phyloP scores from a whole-genome alignment of 37 sponge, comb jelly and placozoan genomes.

The Hormiphora californensis region DNA sequence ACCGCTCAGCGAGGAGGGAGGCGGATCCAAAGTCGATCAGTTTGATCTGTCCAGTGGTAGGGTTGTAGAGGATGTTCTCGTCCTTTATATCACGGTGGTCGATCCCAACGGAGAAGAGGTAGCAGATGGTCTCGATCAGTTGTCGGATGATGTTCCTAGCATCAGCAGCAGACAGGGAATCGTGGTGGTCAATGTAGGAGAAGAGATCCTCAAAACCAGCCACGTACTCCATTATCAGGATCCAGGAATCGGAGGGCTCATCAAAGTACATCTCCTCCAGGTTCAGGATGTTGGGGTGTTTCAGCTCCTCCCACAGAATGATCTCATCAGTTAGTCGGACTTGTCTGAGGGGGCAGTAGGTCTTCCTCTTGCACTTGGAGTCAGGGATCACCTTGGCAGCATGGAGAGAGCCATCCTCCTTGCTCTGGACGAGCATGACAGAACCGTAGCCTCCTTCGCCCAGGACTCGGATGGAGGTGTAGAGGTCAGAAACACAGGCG shows the following conservation, averaged over 20 bases:
- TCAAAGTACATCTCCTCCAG: conserved; percentile 31
- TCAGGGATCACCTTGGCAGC: conserved; percentile 22
- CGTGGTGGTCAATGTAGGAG: not conserved
- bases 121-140: not conserved
- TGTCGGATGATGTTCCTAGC: not conserved
- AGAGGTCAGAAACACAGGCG: not conserved
- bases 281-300: conserved; percentile 15
- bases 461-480: not conserved
- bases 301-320: not conserved
- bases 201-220: conserved; percentile 2
- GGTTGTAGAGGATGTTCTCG: conserved; percentile 48
- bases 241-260: not conserved
- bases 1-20: not conserved
- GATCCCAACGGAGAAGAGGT: conserved; percentile 1
- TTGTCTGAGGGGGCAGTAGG: not conserved
- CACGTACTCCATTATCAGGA: conserved; percentile 33
- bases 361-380: not conserved
- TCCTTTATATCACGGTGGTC: conserved; percentile 35
- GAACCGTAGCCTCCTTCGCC: conserved; percentile 23
- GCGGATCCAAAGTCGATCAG: conserved; percentile 38
- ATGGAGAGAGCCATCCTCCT: not conserved
- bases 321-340: not conserved
- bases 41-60: not conserved
- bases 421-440: not conserved
- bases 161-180: not conserved